Evolutionary conservation across 2,113 vertebrate species (phyloP).

Genomic region (Phylloscopus trochilus): DNA sequence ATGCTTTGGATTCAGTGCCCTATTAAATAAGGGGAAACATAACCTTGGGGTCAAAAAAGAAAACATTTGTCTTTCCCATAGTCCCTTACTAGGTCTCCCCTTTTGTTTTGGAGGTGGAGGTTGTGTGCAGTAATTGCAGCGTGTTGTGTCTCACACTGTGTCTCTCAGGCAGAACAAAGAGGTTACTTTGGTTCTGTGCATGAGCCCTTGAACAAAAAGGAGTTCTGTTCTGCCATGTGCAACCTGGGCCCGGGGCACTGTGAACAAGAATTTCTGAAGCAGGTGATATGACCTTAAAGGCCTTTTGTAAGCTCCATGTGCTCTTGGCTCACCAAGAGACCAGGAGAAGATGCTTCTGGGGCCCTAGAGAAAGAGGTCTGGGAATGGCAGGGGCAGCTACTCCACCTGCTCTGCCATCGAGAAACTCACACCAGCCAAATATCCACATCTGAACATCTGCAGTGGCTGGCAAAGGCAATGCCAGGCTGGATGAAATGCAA

Average conservation of each 20-base stretch:
- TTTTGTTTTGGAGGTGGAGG: background rate
- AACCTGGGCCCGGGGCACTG: background rate
- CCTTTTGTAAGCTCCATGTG: background rate
- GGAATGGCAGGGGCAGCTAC: background rate
- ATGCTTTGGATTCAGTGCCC: background rate
- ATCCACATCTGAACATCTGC: background rate
- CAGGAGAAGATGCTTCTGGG: background rate
- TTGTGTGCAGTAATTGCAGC: background rate
- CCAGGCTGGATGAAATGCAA: background rate
- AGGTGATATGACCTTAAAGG: background rate
- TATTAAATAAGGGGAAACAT: background rate
- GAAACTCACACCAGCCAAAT: background rate
- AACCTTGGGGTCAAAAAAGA: background rate
- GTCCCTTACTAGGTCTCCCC: background rate
- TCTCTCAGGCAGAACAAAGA: background rate
- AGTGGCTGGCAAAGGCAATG: background rate
- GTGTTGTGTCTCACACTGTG: accelerated
- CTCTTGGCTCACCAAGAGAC: background rate
- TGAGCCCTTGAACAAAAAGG: background rate
- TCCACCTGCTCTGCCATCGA: background rate
- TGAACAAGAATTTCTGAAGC: background rate
- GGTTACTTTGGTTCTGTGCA: background rate
- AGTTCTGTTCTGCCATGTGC: background rate
- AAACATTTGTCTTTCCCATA: background rate
- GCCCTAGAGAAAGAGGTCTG: background rate